phyloP scores from a whole-genome alignment of 2,113 vertebrate species.

The Nannospalax galili region DNA sequence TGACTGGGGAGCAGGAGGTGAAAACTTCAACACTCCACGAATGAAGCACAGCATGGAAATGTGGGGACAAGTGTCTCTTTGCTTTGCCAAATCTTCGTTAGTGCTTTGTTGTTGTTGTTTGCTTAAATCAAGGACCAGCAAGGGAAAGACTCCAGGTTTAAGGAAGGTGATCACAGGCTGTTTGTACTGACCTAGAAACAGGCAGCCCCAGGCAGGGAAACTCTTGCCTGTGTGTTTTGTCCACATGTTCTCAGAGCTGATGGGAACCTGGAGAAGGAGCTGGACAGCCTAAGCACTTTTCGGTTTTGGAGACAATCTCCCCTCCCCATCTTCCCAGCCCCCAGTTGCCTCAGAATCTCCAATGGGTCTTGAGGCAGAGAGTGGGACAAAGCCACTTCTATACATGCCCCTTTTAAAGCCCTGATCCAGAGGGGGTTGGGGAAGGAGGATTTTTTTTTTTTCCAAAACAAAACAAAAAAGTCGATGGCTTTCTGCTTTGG shows the following conservation, averaged over 20 bases:
- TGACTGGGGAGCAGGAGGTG: neutral
- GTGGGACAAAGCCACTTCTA: constrained; percentile 79
- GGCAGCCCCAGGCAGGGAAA: neutral
- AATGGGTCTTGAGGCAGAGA: constrained; percentile 67
- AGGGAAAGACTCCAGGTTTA: neutral
- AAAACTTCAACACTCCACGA: neutral
- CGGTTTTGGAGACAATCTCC: constrained; percentile 66
- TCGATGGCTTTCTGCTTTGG: constrained; percentile 85
- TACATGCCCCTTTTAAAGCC: constrained; percentile 77
- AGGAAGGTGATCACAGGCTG: neutral
- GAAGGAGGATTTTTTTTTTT: constrained; percentile 69
- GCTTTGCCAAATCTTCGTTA: neutral
- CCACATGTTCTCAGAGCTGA: constrained; percentile 40
- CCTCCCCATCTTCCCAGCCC: constrained; percentile 56
- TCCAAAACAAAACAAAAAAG: constrained; percentile 76
- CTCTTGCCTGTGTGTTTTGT: constrained; percentile 30
- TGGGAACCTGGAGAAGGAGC: neutral
- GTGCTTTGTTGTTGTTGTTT: neutral
- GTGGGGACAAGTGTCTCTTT: neutral
- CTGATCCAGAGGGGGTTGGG: constrained; percentile 73
- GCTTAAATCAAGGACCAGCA: neutral
- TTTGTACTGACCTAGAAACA: neutral
- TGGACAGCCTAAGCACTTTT: neutral
- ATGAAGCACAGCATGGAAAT: neutral
- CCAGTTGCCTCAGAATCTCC: constrained; percentile 71